Conservation (phyloP, 2,797 vertebrate genomes). For the Melanotaenia pygmaea region DNA sequence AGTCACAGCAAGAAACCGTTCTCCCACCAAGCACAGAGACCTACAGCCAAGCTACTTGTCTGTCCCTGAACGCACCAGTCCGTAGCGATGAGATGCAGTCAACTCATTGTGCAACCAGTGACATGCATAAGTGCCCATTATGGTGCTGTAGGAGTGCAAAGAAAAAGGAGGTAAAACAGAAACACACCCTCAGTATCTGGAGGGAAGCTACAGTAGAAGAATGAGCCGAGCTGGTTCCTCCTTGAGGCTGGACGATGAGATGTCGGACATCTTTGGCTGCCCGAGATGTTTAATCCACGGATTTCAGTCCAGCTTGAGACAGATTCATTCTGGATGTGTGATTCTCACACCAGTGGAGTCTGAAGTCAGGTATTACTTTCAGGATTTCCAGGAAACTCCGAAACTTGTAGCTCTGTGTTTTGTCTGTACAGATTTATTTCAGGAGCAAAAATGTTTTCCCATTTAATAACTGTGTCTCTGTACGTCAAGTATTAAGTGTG, state of each 20-base stretch:
- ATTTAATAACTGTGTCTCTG: too few relatives aligned
- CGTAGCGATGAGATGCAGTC: conserved; percentile 53
- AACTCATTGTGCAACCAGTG: conserved; percentile 57
- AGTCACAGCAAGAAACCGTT: not conserved
- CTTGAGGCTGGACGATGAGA: conserved; percentile 17
- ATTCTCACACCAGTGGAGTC: conserved; percentile 15
- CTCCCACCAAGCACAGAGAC: not conserved
- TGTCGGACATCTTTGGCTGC: conserved; percentile 30
- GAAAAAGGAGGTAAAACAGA: conserved; percentile 30
- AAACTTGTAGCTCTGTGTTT: not conserved
- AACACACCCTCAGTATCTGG: conserved; percentile 65
- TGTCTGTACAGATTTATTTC: not conserved
- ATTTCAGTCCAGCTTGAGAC: conserved; percentile 21
- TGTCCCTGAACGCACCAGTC: conserved; percentile 32
- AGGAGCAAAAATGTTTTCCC: not conserved
- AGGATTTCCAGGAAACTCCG: not conserved
- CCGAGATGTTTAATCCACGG: conserved; percentile 13
- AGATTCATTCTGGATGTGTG: conserved; percentile 6
- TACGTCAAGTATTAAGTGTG: too few relatives aligned
- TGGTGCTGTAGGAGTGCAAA: conserved; percentile 42
- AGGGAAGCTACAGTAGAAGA: conserved; percentile 41
- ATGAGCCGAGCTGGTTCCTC: conserved; percentile 8
- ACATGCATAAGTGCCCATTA: conserved; percentile 70
- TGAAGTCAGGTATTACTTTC: not conserved
- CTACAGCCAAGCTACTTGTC: conserved; percentile 53